Conservation (phyloP, 2,888 invertebrate genomes). For the Cloeon dipterum region DNA sequence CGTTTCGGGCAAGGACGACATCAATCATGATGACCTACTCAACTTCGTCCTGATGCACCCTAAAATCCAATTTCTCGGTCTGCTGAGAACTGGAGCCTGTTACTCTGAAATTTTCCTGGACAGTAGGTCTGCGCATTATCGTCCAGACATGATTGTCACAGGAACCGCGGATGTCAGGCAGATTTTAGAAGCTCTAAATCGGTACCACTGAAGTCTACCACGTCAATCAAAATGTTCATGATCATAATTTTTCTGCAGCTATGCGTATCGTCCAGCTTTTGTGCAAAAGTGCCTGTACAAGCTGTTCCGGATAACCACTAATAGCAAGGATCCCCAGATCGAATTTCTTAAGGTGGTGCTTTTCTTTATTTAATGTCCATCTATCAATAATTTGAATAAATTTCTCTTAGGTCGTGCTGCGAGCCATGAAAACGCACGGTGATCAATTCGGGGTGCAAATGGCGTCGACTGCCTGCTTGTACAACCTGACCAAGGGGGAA, state of each 20-base stretch:
- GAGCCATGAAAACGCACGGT: conserved; percentile 23
- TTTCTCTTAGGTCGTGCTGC: conserved; percentile 12
- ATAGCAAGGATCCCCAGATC: conserved; percentile 24
- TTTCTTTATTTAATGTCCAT: too few relatives aligned
- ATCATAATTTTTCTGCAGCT: too few relatives aligned
- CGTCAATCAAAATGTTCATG: too few relatives aligned
- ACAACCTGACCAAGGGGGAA: conserved; percentile 43
- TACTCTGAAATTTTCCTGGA: conserved; percentile 25
- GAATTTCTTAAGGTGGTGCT: conserved; percentile 36
- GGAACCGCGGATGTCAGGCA: conserved; percentile 31
- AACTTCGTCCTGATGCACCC: conserved; percentile 21
- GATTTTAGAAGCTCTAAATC: conserved; percentile 29
- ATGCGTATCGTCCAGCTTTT: conserved; percentile 29
- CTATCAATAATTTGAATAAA: background rate
- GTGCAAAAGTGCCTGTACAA: conserved; percentile 43
- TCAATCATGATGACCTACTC: conserved; percentile 21
- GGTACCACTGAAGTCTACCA: too few relatives aligned
- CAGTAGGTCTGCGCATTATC: conserved; percentile 18
- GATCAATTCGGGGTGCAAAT: conserved; percentile 39
- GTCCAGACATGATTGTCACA: conserved; percentile 20
- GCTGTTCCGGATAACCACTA: conserved; percentile 22
- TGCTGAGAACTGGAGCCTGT: conserved; percentile 28
- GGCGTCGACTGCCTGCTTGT: conserved; percentile 51
- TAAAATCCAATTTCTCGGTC: conserved; percentile 26
- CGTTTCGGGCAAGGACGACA: conserved; percentile 33